These are phyloP conservation scores for Heliconius cydno DNA, from an alignment of 2,888 invertebrate species.

Conservation along the genomic window DNA sequence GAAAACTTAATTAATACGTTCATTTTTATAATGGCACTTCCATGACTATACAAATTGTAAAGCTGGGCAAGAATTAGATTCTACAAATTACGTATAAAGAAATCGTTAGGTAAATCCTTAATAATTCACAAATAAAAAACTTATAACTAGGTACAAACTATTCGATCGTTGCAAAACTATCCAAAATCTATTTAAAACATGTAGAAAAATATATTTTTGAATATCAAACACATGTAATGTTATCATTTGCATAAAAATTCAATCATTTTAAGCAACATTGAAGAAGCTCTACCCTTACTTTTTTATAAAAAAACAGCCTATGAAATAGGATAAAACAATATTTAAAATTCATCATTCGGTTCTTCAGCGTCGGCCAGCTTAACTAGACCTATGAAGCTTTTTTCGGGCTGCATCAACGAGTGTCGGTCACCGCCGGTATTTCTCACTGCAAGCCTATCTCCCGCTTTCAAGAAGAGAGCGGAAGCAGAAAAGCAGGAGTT, in stretches of 20 bases:
- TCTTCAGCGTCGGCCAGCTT: slow-evolving; percentile 86
- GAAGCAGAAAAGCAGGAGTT: slow-evolving; percentile 90
- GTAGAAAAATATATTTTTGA: slow-evolving; percentile 10
- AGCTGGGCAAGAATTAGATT: slow-evolving; percentile 46
- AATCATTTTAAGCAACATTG: not conserved
- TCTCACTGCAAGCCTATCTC: slow-evolving; percentile 87
- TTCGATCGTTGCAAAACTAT: not conserved
- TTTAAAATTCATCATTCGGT: slow-evolving; percentile 67
- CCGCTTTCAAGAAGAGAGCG: slow-evolving; percentile 84
- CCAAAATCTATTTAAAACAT: not conserved
- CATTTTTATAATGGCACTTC: slow-evolving; percentile 45
- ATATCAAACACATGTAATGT: not conserved
- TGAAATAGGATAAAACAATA: not conserved
- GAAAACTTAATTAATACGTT: slow-evolving; percentile 22
- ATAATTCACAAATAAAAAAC: not conserved
- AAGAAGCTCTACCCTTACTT: not conserved
- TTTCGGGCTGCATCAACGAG: slow-evolving; percentile 88
- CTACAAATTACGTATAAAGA: not conserved
- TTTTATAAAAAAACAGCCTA: slow-evolving; percentile 20
- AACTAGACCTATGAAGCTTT: slow-evolving; percentile 92
- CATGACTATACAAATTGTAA: slow-evolving; percentile 40
- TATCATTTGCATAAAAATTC: not conserved
- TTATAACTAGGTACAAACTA: slow-evolving; percentile 3
- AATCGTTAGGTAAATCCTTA: not conserved
- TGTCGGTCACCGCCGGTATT: slow-evolving; percentile 88